These are phyloP conservation scores for Orchestes rusci DNA, from an alignment of 2,888 invertebrate species.

Conservation along the genomic window DNA sequence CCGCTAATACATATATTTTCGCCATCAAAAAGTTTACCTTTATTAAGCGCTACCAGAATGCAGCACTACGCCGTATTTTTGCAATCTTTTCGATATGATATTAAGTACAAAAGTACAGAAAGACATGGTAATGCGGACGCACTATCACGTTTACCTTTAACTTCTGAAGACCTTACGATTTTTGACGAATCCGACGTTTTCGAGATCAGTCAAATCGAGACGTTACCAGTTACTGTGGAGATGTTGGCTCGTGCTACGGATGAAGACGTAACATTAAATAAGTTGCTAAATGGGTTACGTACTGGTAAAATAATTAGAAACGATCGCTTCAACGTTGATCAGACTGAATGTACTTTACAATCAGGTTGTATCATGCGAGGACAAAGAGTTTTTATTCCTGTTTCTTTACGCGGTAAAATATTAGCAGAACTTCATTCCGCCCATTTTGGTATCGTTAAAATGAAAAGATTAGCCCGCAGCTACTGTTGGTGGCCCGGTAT, in stretches of 20 bases:
- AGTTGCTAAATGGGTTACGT: conserved; percentile 3
- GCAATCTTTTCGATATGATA: conserved; percentile 10
- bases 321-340: conserved; percentile 9
- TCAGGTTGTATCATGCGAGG: conserved; percentile 7
- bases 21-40: conserved; percentile 8
- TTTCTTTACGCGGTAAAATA: conserved; percentile 4
- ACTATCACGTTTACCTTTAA: conserved; percentile 10
- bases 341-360: conserved; percentile 14
- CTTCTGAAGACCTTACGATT: not conserved
- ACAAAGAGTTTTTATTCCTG: conserved; percentile 10
- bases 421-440: conserved; percentile 14
- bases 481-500: not conserved
- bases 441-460: conserved; percentile 8
- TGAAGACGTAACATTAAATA: conserved; percentile 3
- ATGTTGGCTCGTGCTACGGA: not conserved
- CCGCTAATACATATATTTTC: conserved; percentile 12
- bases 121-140: conserved; percentile 9
- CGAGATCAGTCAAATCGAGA: conserved; percentile 10
- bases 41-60: conserved; percentile 10
- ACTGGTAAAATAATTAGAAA: conserved; percentile 3
- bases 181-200: conserved; percentile 6
- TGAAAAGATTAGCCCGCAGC: not conserved
- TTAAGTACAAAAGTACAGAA: conserved; percentile 12
- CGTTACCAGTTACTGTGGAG: conserved; percentile 6
- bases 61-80: conserved; percentile 13